Evolutionary conservation across 2,888 invertebrate species (phyloP).

Genomic region (Ornithoptera alexandrae): DNA sequence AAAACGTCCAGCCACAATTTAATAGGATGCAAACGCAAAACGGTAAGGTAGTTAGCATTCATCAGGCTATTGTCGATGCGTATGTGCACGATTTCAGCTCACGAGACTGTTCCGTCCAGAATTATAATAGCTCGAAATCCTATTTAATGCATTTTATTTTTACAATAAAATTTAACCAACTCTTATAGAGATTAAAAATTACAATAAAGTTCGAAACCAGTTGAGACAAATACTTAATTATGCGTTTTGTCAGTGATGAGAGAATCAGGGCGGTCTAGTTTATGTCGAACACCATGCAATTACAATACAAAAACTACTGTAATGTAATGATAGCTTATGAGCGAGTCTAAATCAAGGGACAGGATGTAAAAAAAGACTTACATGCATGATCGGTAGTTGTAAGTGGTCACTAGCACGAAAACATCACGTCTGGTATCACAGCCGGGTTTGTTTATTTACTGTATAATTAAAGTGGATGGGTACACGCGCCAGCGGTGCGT

Average conservation of each 20-base stretch:
- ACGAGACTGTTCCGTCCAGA: conserved; percentile 27
- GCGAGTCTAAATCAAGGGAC: conserved; percentile 30
- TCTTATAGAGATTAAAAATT: not conserved
- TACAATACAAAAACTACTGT: conserved; percentile 36
- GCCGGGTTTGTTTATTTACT: conserved; percentile 49
- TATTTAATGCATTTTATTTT: conserved; percentile 6
- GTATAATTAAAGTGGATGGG: conserved; percentile 40
- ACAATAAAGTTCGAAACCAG: not conserved
- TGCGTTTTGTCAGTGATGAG: conserved; percentile 6
- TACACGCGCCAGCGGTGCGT: conserved; percentile 42
- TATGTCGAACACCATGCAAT: conserved; percentile 39
- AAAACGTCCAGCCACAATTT: conserved; percentile 23
- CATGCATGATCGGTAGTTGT: conserved; percentile 66
- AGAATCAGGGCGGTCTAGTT: conserved; percentile 20
- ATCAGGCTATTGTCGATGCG: conserved; percentile 23
- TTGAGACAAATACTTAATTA: conserved; percentile 22
- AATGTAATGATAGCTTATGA: conserved; percentile 21
- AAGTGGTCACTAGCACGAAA: conserved; percentile 61
- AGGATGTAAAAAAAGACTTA: conserved; percentile 48
- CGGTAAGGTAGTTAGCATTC: conserved; percentile 28
- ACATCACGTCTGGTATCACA: conserved; percentile 62
- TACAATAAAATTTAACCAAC: not conserved
- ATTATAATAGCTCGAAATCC: conserved; percentile 23
- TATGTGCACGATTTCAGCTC: conserved; percentile 29
- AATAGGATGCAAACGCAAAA: conserved; percentile 28